Conservation (phyloP, 1,140 invertebrate species). For the Dermatophagoides farinae region DNA sequence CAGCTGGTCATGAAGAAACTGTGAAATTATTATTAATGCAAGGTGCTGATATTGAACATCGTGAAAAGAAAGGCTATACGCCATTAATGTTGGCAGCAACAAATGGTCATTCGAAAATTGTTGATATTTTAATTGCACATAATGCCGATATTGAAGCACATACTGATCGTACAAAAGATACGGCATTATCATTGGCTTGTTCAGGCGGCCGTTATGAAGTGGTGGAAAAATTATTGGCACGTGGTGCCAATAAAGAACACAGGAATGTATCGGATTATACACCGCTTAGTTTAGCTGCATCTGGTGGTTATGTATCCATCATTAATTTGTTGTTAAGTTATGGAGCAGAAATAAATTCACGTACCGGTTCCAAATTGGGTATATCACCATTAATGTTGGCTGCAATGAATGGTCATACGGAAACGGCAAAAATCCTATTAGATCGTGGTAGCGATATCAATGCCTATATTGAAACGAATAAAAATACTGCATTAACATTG, state of each 20-base stretch:
- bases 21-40: slow-evolving; percentile 70
- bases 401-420: slow-evolving; percentile 96
- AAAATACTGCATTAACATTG: slow-evolving; percentile 92
- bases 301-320: slow-evolving; percentile 95
- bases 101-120: slow-evolving; percentile 68
- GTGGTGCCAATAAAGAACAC: slow-evolving; percentile 92
- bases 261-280: slow-evolving; percentile 98
- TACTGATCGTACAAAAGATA: slow-evolving; percentile 95
- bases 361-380: slow-evolving; percentile 85
- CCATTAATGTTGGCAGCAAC: slow-evolving; percentile 90
- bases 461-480: slow-evolving; percentile 97
- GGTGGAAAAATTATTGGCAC: slow-evolving; percentile 67
- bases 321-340: slow-evolving; percentile 70
- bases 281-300: slow-evolving; percentile 85
- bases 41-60: slow-evolving; percentile 84
- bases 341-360: slow-evolving; percentile 92
- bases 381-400: slow-evolving; percentile 98
- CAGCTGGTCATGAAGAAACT: slow-evolving; percentile 85
- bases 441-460: slow-evolving; percentile 99
- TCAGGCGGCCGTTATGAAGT: slow-evolving; percentile 88
- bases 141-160: slow-evolving; percentile 91
- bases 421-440: slow-evolving; percentile 51
- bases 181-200: slow-evolving; percentile 86
- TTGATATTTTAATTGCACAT: slow-evolving; percentile 57
- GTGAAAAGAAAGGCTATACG: slow-evolving; percentile 97